These are phyloP conservation scores for Chaenodraco wilsoni DNA, from an alignment of 2,797 vertebrate genomes.

Conservation along the genomic window DNA sequence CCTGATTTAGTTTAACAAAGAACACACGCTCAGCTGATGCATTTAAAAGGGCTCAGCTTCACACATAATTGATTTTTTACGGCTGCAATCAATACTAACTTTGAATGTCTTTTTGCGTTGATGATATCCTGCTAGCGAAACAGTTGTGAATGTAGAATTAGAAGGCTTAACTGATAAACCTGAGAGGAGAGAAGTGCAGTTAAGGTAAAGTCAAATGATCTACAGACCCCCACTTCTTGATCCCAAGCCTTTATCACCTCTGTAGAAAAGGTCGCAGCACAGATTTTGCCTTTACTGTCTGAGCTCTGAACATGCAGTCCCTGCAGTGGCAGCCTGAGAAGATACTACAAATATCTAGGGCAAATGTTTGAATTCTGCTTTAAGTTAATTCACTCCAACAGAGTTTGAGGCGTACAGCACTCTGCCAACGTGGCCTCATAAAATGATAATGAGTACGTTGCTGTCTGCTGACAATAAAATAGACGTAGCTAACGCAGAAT, in stretches of 20 bases:
- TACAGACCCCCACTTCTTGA: conserved; percentile 21
- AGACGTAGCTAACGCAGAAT: conserved; percentile 44
- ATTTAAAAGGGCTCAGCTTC: conserved; percentile 35
- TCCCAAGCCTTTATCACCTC: conserved; percentile 37
- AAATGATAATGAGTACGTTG: conserved; percentile 73
- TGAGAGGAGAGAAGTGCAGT: neutral
- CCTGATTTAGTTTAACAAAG: conserved; percentile 25
- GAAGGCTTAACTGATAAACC: neutral
- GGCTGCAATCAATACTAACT: conserved; percentile 29
- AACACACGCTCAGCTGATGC: conserved; percentile 22
- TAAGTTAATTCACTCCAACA: conserved; percentile 69
- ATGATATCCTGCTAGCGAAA: conserved; percentile 15
- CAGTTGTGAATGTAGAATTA: conserved; percentile 2
- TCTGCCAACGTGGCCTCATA: conserved; percentile 67
- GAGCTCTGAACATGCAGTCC: conserved; percentile 56
- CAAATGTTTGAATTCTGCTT: conserved; percentile 61
- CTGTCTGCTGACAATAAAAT: conserved; percentile 72
- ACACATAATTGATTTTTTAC: conserved; percentile 39
- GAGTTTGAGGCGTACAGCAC: conserved; percentile 55
- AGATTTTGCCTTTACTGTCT: conserved; percentile 33
- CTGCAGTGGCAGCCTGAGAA: conserved; percentile 43
- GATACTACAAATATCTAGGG: conserved; percentile 67
- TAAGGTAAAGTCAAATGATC: conserved; percentile 30
- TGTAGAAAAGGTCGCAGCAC: conserved; percentile 25
- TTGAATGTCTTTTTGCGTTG: neutral